Evolutionary conservation across 2,797 vertebrate genomes (phyloP).

Genomic region (Meriones psammophilus): DNA sequence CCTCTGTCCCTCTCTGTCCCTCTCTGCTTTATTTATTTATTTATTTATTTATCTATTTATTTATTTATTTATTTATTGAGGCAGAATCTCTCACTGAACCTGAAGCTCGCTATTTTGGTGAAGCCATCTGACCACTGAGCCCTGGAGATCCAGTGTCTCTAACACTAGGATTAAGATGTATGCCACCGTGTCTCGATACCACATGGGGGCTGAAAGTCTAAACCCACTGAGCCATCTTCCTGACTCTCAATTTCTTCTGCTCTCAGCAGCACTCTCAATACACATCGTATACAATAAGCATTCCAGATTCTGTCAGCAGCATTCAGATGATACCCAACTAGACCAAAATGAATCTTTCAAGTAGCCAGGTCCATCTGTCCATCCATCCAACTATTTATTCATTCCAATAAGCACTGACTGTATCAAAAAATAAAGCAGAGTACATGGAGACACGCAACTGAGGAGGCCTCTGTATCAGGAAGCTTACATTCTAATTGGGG

Average conservation of each 20-base stretch:
- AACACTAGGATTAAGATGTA: background rate
- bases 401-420: background rate
- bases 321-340: background rate
- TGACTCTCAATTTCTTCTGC: background rate
- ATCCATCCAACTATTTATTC: background rate
- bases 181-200: background rate
- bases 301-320: background rate
- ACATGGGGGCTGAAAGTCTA: background rate
- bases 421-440: background rate
- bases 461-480: background rate
- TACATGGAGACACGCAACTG: background rate
- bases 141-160: background rate
- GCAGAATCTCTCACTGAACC: background rate
- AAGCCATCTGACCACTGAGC: background rate
- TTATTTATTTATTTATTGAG: background rate
- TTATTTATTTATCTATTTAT: no score
- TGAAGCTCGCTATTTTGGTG: background rate
- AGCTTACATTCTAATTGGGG: background rate
- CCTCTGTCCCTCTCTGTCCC: background rate
- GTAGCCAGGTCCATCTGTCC: background rate
- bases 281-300: background rate
- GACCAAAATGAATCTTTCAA: slow-evolving; percentile 6
- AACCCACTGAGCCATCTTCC: background rate
- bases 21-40: background rate
- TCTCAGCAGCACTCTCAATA: background rate